phyloP scores from a whole-genome alignment of 2,113 vertebrate species.

The Chrysemys picta region DNA sequence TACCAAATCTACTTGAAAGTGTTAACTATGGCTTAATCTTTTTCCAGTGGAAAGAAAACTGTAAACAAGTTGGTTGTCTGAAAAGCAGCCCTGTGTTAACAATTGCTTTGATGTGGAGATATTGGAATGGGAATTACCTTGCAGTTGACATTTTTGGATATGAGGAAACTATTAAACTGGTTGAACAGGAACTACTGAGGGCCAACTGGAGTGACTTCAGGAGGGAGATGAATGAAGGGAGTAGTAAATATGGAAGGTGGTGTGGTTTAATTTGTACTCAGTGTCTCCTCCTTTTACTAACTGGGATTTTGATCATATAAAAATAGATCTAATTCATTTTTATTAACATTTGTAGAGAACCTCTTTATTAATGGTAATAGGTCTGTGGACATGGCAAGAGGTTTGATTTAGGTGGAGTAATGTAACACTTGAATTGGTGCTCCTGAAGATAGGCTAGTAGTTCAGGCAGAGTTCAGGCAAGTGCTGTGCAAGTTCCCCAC shows the following conservation, averaged over 20 bases:
- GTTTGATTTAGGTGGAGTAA: neutral
- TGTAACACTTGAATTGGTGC: neutral
- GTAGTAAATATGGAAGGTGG: neutral
- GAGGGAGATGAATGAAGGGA: neutral
- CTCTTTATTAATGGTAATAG: neutral
- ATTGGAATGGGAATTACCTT: neutral
- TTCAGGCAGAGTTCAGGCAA: neutral
- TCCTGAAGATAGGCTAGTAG: neutral
- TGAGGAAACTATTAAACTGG: neutral
- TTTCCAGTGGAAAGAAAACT: neutral
- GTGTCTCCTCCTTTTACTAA: neutral
- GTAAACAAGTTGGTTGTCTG: neutral
- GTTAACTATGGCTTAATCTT: neutral
- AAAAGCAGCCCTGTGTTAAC: neutral
- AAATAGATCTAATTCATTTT: neutral
- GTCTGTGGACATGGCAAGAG: neutral
- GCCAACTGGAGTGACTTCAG: neutral
- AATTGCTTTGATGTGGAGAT: neutral
- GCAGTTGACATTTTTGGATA: neutral
- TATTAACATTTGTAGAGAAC: neutral
- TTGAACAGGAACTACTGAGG: neutral
- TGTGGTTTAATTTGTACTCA: neutral
- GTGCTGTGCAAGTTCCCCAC: neutral
- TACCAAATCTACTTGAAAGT: neutral
- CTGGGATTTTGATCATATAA: neutral